Evolutionary conservation across 2,888 invertebrate genomes (phyloP).

Genomic region (Chorisops tibialis): DNA sequence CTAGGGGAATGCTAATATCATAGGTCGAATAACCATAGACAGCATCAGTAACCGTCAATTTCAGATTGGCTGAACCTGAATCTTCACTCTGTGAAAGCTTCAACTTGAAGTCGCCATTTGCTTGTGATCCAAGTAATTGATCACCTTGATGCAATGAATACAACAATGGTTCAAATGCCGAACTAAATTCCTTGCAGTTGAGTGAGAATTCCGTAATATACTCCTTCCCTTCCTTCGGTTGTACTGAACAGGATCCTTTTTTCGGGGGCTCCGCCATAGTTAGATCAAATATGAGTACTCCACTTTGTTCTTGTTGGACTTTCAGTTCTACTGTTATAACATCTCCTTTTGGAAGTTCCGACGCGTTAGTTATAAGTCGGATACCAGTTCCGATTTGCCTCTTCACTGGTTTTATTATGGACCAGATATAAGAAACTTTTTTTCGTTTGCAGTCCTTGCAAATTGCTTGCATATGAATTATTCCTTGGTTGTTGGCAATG

Average conservation of each 20-base stretch:
- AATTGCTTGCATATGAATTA: constrained; percentile 19
- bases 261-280: not conserved
- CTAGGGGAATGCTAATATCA: not conserved
- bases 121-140: constrained; percentile 7
- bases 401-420: not conserved
- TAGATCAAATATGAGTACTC: constrained; percentile 1
- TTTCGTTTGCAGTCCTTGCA: constrained; percentile 12
- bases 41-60: not conserved
- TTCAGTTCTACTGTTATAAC: not conserved
- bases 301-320: not conserved
- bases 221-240: constrained; percentile 23
- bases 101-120: constrained; percentile 5
- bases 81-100: not conserved
- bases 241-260: constrained; percentile 19
- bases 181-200: constrained; percentile 9
- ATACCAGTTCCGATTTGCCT: not conserved
- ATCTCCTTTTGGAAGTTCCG: not conserved
- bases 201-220: constrained; percentile 22
- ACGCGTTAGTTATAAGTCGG: constrained; percentile 11
- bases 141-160: constrained; percentile 17
- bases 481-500: not conserved
- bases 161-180: constrained; percentile 7
- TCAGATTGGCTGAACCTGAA: not conserved
- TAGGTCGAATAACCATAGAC: not conserved
- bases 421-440: constrained; percentile 2